Evolutionary conservation across 1,140 invertebrate genomes (phyloP), one percentile per base, ranked within the genome.

Genomic region (Cotesia glomerata): DNA sequence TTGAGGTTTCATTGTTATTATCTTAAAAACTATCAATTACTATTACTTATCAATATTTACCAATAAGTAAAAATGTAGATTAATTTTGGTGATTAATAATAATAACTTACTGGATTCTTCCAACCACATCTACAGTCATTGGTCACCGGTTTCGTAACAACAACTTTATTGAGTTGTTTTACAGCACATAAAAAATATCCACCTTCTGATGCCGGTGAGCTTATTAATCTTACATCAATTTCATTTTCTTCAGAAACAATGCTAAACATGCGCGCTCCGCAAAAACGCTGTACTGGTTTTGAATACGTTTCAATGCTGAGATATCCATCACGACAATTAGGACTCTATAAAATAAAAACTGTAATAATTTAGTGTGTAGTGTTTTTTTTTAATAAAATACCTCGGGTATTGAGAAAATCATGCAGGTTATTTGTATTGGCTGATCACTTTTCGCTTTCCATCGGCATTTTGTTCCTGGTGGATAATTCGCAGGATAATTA

Each of bases 111-210:
- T 68, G 82, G 79, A 78, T 89, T 89, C 74, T 85, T 90, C 81
- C 87, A 88, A 9, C 91, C 91, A 75, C 90, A 91, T 61, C 78
- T 79, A 73, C 90, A 91, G 8, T 78, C 74, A 0, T 75, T 34
- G 0, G 79, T 71, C 0, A 70, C 52, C 26, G 26, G 26, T 2
- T 26, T 26, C 26, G 26, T 26, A 2, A 1, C 26, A 2, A 26
- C 26, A 26, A 26, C 1, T 0, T 71, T 70, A 2, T 77, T 69
- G 45, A 87, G 76, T 0, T 88, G 78, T 4, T 78, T 78, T 8
- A 90, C 18, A 3, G 79, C 68, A 74, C 91, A 92, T 0, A 80
- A 61, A 74, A 91, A 91, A 26, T 79, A 74, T 1, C 89, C 89
- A 14, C 89, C 88, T 0, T 59, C 9, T 14, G 84, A 85, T 32